Conservation (phyloP, 2,797 vertebrate species). For the Coranthus polyacanthus region DNA sequence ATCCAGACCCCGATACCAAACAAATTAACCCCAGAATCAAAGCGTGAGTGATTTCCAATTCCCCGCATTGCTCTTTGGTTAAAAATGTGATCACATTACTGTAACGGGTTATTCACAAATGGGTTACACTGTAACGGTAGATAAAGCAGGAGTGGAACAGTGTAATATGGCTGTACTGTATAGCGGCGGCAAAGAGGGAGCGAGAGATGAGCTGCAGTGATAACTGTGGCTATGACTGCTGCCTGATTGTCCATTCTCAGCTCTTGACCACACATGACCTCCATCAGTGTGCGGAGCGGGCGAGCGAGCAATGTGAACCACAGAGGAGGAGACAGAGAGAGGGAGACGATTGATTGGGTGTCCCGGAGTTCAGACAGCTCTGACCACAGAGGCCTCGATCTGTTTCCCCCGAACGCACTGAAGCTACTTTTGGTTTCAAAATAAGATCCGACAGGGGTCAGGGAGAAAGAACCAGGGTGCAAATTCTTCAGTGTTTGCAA, state of each 20-base stretch:
- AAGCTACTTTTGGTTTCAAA: constrained; percentile 48
- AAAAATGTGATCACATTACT: too few relatives aligned
- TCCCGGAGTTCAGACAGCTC: constrained; percentile 69
- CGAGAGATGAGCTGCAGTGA: constrained; percentile 58
- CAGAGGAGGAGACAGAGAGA: constrained; percentile 30
- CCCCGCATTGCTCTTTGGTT: too few relatives aligned
- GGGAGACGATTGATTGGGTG: constrained; percentile 68
- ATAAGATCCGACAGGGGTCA: constrained; percentile 39
- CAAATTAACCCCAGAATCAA: too few relatives aligned
- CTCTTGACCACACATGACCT: constrained; percentile 79
- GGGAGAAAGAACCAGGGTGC: not conserved
- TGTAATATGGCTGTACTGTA: not conserved
- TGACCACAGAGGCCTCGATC: constrained; percentile 58
- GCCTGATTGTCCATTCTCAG: constrained; percentile 74
- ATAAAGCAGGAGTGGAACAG: too few relatives aligned
- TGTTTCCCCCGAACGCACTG: constrained; percentile 54
- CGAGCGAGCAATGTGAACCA: constrained; percentile 55
- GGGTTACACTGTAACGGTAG: not conserved
- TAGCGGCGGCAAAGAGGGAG: constrained; percentile 20
- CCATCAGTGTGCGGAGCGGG: constrained; percentile 60
- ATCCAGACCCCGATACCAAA: too few relatives aligned
- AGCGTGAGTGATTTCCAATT: too few relatives aligned
- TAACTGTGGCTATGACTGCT: constrained; percentile 53
- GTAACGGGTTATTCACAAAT: too few relatives aligned
- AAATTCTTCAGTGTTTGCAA: constrained; percentile 16